Conservation (phyloP, 2,113 vertebrate genomes). For the Alligator sinensis region DNA sequence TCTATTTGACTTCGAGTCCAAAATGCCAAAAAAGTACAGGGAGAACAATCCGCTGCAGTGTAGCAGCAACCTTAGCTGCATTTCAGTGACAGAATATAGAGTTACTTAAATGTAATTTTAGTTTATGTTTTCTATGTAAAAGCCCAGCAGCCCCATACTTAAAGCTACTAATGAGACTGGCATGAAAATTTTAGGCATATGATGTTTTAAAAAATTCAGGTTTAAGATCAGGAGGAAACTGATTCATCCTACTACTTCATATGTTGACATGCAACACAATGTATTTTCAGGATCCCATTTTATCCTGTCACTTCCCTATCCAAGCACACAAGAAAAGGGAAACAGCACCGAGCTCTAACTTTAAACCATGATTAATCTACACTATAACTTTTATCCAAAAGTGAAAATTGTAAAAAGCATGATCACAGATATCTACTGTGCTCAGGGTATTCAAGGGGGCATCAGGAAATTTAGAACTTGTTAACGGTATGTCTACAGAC, state of each 20-base stretch:
- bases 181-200: background rate
- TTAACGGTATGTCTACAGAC: background rate
- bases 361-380: background rate
- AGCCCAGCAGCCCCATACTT: background rate
- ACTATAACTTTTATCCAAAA: background rate
- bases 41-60: background rate
- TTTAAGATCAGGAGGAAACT: background rate
- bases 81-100: background rate
- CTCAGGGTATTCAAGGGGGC: background rate
- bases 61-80: background rate
- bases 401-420: background rate
- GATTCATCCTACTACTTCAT: background rate
- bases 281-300: background rate
- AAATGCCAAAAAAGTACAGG: background rate
- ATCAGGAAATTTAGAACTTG: background rate
- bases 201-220: background rate
- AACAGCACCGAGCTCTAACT: background rate
- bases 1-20: background rate
- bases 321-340: background rate
- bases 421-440: background rate
- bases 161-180: background rate
- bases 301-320: background rate
- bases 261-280: background rate
- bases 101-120: background rate
- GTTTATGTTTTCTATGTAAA: background rate